Evolutionary conservation across 2,888 invertebrate genomes (phyloP), one percentile per base, ranked within the genome.

Genomic region (Amiota minor): DNA sequence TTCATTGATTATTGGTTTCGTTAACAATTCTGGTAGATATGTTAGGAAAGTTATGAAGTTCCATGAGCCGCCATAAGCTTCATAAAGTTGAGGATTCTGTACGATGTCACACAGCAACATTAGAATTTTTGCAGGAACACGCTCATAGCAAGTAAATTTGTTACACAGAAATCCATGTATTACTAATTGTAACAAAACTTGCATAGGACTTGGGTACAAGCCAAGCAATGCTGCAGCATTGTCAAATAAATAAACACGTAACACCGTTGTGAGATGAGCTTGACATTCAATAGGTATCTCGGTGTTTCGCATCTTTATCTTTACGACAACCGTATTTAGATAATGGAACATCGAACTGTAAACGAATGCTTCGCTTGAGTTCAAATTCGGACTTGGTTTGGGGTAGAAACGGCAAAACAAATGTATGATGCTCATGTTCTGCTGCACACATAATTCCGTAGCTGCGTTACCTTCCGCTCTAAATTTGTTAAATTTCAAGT

Each of bases 391-490:
- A 80, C 20, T 56, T 56, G n/a, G 20, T 18, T 14, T 8, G 0
- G n/a, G n/a, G 82, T 11, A 85, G 80, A 55, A 82, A 80, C 64
- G 84, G 78, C 49, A 53, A 82, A 73, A 82, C 73, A 10, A 85
- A 82, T 14, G 49, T 82, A 75, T 82, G 80, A 69, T 84, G 82
- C 69, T 99, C 92, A 98, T 98, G 89, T 99, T 99, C 89, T 99
- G 99, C 90, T 99, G 99, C n/a, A n/a, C n/a, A 78, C 98, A 98
- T 89, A 87, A 87, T 74, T 87, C 85, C 11, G 79, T 85, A 70
- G 81, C 85, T 6, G 35, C 6, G 6, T 35, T 35, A 9, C 14
- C 0, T 18, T 9, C 18, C 14, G n/a, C 18, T 18, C 8, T 20
- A 16, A 10, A 12, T 53, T 53, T 53, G 14, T 53, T n/a, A 8